Conservation (phyloP, 2,888 invertebrate species). For the Ectobius pallidus region DNA sequence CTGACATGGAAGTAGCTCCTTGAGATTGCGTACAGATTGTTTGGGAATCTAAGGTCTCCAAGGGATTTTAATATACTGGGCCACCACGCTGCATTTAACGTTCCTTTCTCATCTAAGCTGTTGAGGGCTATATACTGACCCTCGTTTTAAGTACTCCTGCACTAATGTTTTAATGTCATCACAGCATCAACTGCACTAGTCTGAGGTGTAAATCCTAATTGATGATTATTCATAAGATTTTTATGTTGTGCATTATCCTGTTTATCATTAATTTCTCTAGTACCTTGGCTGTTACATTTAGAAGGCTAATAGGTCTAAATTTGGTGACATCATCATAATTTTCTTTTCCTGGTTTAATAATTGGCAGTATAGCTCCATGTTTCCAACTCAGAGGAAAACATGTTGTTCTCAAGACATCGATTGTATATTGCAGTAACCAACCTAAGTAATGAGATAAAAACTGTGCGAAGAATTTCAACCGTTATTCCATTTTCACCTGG, state of each 20-base stretch:
- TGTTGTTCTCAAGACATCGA: neutral
- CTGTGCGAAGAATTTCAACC: neutral
- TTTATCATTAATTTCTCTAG: neutral
- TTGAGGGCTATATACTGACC: neutral
- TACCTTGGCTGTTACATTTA: neutral
- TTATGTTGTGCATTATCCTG: neutral
- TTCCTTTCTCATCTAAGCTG: neutral
- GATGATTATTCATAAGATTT: neutral
- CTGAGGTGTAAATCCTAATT: neutral
- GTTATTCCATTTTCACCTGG: neutral
- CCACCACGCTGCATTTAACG: neutral
- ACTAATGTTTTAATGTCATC: neutral
- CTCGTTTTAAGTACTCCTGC: neutral
- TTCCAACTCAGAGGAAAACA: neutral
- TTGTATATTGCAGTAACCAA: neutral
- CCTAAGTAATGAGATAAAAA: neutral
- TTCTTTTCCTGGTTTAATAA: neutral
- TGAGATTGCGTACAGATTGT: neutral
- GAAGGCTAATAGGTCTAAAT: neutral
- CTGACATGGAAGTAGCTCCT: neutral
- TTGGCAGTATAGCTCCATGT: neutral
- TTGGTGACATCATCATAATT: neutral
- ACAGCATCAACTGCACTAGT: neutral
- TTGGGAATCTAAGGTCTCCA: neutral
- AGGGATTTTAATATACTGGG: neutral